Conservation (phyloP, 2,888 invertebrate species). For the Lithophane socia region DNA sequence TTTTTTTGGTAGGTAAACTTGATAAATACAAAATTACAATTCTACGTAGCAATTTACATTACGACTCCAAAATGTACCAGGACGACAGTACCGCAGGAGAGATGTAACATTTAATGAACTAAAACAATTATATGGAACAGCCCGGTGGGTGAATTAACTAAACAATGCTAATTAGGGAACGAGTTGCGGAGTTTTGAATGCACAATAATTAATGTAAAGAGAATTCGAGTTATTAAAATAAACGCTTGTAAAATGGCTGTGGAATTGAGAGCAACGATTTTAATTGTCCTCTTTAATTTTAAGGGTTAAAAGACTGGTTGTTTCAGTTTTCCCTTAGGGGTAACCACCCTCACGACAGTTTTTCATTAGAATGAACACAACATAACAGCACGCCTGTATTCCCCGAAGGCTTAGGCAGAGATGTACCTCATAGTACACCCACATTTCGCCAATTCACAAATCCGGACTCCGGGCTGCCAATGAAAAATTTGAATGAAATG, state of each 20-base stretch:
- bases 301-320: not conserved
- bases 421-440: no score
- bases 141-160: slow-evolving; percentile 44
- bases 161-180: slow-evolving; percentile 59
- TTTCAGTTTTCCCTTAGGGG: not conserved
- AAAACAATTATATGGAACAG: slow-evolving; percentile 51
- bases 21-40: not conserved
- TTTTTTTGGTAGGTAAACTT: not conserved
- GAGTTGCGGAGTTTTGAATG: slow-evolving; percentile 54
- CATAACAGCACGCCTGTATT: no score
- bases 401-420: no score
- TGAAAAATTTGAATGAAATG: not conserved
- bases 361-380: not conserved
- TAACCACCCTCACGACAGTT: not conserved
- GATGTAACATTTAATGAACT: slow-evolving; percentile 54
- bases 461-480: no score
- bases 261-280: slow-evolving; percentile 16
- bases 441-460: no score
- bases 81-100: slow-evolving; percentile 37
- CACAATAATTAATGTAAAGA: slow-evolving; percentile 58
- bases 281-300: not conserved
- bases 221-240: slow-evolving; percentile 46
- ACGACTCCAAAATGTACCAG: slow-evolving; percentile 33
- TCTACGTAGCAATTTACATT: slow-evolving; percentile 24
- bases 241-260: slow-evolving; percentile 11